Base-by-base conservation (phyloP, 2,797 vertebrate species). In the Mus caroli region DNA sequence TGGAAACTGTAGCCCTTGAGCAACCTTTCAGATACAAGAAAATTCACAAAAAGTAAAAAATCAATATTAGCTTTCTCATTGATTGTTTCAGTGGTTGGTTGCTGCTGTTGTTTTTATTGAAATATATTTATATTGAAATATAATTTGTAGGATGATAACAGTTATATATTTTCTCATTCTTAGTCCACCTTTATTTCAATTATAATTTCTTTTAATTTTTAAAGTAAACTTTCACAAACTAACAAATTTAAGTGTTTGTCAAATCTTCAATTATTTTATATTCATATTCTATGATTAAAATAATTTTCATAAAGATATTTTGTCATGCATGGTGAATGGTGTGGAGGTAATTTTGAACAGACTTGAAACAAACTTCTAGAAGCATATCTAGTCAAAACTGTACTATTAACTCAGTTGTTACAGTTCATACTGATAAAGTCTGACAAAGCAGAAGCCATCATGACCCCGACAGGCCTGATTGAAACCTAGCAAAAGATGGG, bases 1-100 rank as follows among this genome's bases (percentile, higher is more conserved):
- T 90, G 85, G 91, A 89, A 97, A 96, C 94, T 91, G 64, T 92
- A 82, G 90, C 92, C 64, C 24, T 73, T 34, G 46, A 86, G n/a
- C 22, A 88, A 37, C 89, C 22, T 73, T 94, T 92, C 90, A 76
- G 14, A 75, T 78, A 6, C 14, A 43, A 80, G 40, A 88, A 86
- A 80, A 28, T 26, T 9, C 54, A 40, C 43, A 89, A 71, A 82
- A 84, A 34, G 34, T 8, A 78, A 54, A 54, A 78, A 40, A 50
- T 56, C 86, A 84, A 83, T 26, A 92, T 67, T 78, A 62, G 54
- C 4, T 24, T 50, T 9, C 4, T 31, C n/a, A 60, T 89, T n/a
- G 73, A 60, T 87, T 64, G 11, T 2, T 82, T 69, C 26, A 77
- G 54, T 64, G 20, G 4, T 13, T 78, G 2, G 8, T 43, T 92